Conservation (phyloP, 2,113 vertebrate genomes). For the Hypanus sabinus region DNA sequence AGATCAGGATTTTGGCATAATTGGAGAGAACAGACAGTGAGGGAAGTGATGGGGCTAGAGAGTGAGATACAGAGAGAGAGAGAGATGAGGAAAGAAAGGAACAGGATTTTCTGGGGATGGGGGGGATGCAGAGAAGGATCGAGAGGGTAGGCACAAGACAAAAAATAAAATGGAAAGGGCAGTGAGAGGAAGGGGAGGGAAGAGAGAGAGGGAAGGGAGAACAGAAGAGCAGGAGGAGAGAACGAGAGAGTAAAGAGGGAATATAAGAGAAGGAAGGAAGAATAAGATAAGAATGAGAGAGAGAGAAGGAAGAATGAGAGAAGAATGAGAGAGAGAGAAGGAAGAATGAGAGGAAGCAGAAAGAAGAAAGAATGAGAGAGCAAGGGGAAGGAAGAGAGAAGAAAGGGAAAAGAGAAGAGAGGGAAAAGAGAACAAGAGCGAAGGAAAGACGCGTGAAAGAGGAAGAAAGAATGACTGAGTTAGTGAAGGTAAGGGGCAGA, state of each 20-base stretch:
- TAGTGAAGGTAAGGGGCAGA: neutral
- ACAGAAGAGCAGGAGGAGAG: no score
- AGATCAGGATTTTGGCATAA: neutral
- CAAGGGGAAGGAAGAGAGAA: neutral
- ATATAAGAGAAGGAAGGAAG: neutral
- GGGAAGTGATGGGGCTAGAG: neutral
- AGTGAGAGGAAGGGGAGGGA: neutral
- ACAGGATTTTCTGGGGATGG: neutral
- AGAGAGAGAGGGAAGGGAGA: neutral
- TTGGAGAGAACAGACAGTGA: neutral
- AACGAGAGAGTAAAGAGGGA: no score
- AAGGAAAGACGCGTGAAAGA: neutral
- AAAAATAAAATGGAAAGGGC: neutral
- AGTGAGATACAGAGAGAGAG: neutral
- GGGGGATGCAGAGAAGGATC: neutral
- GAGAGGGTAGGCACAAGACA: no score
- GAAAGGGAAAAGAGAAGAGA: no score
- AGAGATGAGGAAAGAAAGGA: neutral
- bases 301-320: neutral
- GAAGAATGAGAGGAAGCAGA: no score
- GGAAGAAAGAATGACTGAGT: no score
- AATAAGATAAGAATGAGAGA: neutral
- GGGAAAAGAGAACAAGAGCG: neutral
- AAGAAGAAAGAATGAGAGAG: neutral
- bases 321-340: neutral